Conservation (phyloP, 2,888 invertebrate genomes). For the Agonum fuliginosum region DNA sequence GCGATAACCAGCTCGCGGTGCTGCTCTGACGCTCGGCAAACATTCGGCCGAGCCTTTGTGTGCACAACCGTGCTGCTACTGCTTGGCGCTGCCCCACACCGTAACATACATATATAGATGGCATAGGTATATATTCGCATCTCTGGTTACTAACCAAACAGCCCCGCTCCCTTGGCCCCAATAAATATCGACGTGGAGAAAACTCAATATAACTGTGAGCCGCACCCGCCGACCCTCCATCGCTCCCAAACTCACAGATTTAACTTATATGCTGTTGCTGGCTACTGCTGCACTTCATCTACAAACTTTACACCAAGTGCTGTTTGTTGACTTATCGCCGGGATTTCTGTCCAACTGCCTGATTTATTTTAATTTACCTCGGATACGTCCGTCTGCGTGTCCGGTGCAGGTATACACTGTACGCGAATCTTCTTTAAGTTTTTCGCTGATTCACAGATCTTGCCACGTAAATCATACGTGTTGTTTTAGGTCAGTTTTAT, state of each 20-base stretch:
- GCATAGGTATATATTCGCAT: constrained; percentile 55
- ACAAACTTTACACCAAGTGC: constrained; percentile 49
- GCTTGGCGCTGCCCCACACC: not conserved
- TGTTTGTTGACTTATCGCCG: constrained; percentile 59
- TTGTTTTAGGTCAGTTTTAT: constrained; percentile 51
- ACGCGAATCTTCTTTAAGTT: too few relatives aligned
- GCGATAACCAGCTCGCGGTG: constrained; percentile 50
- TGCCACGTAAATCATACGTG: constrained; percentile 48
- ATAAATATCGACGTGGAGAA: constrained; percentile 62
- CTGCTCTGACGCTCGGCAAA: constrained; percentile 49
- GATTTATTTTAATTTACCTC: constrained; percentile 58
- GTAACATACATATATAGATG: constrained; percentile 51
- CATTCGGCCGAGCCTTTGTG: constrained; percentile 56
- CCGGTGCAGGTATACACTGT: constrained; percentile 36
- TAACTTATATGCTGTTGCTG: constrained; percentile 51
- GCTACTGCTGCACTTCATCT: constrained; percentile 51
- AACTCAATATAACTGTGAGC: constrained; percentile 61
- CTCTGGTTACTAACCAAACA: constrained; percentile 59
- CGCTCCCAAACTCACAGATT: constrained; percentile 38
- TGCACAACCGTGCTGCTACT: constrained; percentile 35
- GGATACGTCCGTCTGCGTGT: constrained; percentile 13
- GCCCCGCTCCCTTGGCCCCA: constrained; percentile 56
- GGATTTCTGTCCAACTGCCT: constrained; percentile 54
- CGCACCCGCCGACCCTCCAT: constrained; percentile 16
- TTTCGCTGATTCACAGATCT: constrained; percentile 44